Conservation (phyloP, 2,113 vertebrate genomes). For the Eupsittula cactorum region DNA sequence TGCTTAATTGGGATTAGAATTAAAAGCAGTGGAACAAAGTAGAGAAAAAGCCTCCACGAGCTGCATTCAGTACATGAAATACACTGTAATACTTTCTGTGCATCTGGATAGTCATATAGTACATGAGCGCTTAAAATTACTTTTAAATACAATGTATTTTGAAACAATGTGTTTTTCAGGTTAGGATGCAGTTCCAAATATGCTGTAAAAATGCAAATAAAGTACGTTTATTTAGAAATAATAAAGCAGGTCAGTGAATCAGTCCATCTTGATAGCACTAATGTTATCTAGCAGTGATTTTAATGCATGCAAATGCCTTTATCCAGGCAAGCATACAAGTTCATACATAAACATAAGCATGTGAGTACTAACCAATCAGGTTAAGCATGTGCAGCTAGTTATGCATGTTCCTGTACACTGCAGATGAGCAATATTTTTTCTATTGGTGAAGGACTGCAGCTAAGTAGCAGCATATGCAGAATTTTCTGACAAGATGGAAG, state of each 20-base stretch:
- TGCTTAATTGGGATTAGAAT: neutral
- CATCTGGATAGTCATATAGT: neutral
- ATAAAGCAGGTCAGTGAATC: constrained; percentile 1
- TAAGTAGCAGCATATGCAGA: neutral
- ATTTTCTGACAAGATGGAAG: neutral
- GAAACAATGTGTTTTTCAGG: neutral
- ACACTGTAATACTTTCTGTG: neutral
- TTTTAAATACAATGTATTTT: neutral
- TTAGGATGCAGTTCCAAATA: neutral
- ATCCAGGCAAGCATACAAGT: neutral
- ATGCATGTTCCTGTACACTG: neutral
- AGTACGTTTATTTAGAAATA: constrained; percentile 1
- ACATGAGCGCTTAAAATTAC: neutral
- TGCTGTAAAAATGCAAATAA: neutral
- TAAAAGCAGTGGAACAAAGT: neutral
- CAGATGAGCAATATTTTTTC: neutral
- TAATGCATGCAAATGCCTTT: constrained; percentile 2
- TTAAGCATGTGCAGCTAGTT: neutral
- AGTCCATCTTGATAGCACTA: neutral
- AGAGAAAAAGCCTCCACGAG: neutral
- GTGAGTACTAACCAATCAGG: neutral
- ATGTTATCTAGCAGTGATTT: neutral
- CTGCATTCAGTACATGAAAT: neutral
- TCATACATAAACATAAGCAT: neutral
- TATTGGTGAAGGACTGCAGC: neutral